A percentile compares a stretch with the other conserved stretches of the same genome.
These are phyloP conservation scores for Dendrolimus houi DNA, from an alignment of 2,888 invertebrate genomes.

Conservation along the genomic window DNA sequence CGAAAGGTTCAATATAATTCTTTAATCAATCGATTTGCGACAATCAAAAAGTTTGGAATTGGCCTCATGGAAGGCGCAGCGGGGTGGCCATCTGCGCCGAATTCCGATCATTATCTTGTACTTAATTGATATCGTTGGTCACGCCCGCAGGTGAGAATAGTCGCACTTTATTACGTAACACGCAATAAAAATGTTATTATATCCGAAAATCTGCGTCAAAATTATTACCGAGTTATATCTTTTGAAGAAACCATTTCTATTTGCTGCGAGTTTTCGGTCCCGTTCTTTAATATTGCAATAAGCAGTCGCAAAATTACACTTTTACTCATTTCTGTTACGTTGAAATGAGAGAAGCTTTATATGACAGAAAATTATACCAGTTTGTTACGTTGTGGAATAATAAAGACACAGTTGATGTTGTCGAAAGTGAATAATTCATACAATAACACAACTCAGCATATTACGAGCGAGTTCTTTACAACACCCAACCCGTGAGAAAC, in stretches of 20 bases:
- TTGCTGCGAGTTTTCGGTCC: slow-evolving; percentile 25
- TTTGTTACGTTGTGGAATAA: neutral
- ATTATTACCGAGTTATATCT: neutral
- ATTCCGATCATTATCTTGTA: slow-evolving; percentile 29
- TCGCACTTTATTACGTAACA: slow-evolving; percentile 24
- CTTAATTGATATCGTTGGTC: slow-evolving; percentile 34
- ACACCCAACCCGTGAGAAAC: neutral
- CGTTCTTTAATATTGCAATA: slow-evolving; percentile 3
- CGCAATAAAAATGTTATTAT: slow-evolving; percentile 18
- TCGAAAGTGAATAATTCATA: neutral
- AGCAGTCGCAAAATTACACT: slow-evolving; percentile 7
- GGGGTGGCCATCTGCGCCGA: slow-evolving; percentile 11
- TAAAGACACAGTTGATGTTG: neutral
- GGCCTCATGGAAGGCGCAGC: slow-evolving; percentile 11
- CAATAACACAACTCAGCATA: neutral
- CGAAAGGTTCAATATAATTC: neutral
- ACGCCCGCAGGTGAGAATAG: slow-evolving; percentile 23
- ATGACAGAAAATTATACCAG: slow-evolving; percentile 9
- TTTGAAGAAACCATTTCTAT: neutral
- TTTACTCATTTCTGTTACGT: slow-evolving; percentile 14
- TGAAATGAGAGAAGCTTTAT: slow-evolving; percentile 10
- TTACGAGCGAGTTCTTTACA: neutral
- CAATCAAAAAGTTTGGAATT: neutral
- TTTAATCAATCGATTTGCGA: slow-evolving; percentile 1
- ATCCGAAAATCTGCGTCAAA: neutral